Percentiles rank a stretch among this genome's conserved stretches.
phyloP scores from a whole-genome alignment of 1,140 invertebrate species.

The Drosophila sp. region DNA sequence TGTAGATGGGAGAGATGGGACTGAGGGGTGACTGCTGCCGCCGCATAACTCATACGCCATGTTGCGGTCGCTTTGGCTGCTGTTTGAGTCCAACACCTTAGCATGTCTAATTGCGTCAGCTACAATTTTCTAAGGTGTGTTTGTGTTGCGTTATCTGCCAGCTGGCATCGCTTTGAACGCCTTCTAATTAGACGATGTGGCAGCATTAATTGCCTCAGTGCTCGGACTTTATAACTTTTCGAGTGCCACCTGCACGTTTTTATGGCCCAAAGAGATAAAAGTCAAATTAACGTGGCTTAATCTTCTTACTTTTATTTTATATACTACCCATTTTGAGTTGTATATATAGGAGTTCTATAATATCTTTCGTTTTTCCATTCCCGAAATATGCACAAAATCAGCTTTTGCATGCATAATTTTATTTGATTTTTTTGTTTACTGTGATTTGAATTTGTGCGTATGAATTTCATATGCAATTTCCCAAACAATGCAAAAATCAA shows the following conservation, averaged over 20 bases:
- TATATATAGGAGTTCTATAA: slow-evolving; percentile 54
- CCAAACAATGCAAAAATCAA: slow-evolving; percentile 72
- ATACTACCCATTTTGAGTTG: slow-evolving; percentile 1
- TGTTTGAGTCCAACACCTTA: slow-evolving; percentile 61
- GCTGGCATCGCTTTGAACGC: slow-evolving; percentile 64
- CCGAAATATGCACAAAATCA: slow-evolving; percentile 21
- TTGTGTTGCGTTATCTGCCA: slow-evolving; percentile 59
- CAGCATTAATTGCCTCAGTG: slow-evolving; percentile 68
- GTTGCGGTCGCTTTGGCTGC: slow-evolving; percentile 57
- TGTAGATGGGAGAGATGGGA: background rate
- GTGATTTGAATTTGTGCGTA: slow-evolving; percentile 26
- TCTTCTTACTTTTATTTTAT: slow-evolving; percentile 27
- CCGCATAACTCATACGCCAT: slow-evolving; percentile 71
- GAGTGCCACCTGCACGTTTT: slow-evolving; percentile 49
- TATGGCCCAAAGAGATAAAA: slow-evolving; percentile 62
- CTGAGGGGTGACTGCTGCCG: slow-evolving; percentile 12
- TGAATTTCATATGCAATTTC: slow-evolving; percentile 59
- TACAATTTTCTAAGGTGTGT: slow-evolving; percentile 16
- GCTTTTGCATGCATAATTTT: slow-evolving; percentile 75
- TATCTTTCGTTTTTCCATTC: slow-evolving; percentile 38
- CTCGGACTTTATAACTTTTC: slow-evolving; percentile 75
- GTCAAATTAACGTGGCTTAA: slow-evolving; percentile 67
- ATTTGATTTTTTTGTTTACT: background rate
- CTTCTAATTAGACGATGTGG: slow-evolving; percentile 75
- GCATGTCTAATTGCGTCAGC: slow-evolving; percentile 60